Evolutionary conservation across 2,113 vertebrate species (phyloP).

Genomic region (Neopipo cinnamomea): DNA sequence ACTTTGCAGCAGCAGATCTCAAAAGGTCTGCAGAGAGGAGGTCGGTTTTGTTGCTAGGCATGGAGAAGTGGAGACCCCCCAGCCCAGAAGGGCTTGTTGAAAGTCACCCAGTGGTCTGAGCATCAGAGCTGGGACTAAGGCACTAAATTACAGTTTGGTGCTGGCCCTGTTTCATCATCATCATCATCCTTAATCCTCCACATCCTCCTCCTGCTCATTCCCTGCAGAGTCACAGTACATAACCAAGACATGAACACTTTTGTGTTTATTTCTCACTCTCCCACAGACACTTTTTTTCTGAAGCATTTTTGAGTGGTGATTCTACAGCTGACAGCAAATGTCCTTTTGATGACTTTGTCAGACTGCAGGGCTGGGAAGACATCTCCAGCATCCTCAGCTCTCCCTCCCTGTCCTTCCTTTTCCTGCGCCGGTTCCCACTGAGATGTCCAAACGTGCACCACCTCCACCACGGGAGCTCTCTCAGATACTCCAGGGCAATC

Average conservation of each 20-base stretch:
- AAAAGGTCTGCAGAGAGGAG: background rate
- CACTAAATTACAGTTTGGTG: background rate
- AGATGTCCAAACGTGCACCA: background rate
- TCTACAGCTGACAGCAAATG: background rate
- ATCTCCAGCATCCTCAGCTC: background rate
- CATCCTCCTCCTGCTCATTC: background rate
- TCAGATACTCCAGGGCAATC: background rate
- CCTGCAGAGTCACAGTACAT: background rate
- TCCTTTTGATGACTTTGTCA: background rate
- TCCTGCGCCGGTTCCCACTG: rapidly evolving
- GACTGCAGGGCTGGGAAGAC: background rate
- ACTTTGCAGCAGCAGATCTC: background rate
- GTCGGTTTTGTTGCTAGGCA: background rate
- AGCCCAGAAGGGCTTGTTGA: background rate
- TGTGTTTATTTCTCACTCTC: background rate
- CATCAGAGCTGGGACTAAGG: background rate
- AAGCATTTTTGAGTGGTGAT: background rate
- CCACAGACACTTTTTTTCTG: background rate
- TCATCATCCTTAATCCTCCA: background rate
- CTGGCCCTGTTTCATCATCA: background rate
- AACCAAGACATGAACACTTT: background rate
- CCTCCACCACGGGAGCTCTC: background rate
- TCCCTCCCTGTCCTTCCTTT: background rate
- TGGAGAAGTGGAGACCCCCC: background rate
- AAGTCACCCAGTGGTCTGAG: background rate